Evolutionary conservation across 1,140 invertebrate species (phyloP), one percentile per base, ranked within the genome.

Genomic region (Bombus pascuorum): DNA sequence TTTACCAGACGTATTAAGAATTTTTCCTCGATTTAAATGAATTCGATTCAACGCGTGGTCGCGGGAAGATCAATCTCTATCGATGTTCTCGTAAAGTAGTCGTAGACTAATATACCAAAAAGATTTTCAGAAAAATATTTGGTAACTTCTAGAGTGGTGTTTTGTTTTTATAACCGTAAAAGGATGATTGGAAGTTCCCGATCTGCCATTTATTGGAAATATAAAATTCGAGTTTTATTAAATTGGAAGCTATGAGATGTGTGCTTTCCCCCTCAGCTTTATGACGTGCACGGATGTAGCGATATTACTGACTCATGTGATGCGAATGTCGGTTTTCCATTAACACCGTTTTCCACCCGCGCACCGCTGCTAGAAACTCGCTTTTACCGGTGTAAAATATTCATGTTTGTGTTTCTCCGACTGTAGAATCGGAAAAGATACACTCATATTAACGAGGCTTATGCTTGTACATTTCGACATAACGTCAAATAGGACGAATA

Each of bases 141-240:
- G 62, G 42, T 18, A 68, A 22, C 42, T 42, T 9, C 28, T 15
- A 68, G 47, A 37, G 32, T 9, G 39, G 42, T 12, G 8, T 9
- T 32, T 42, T 37, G 28, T 70, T 80, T 65, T 80, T 70, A 80
- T 80, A 70, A n/a, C 25, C 44, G 15, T 80, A 44, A 70, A 80
- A 68, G 44, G 62, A 34, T 42, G 32, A n/a, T 25, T 47, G 42
- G 22, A 25, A 15, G 47, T 44, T n/a, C 15, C 62, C 68, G 28
- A 72, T 71, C 28, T 28, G 25, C 47, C 68, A 71, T 74, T 82
- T 66, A 62, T 65, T 66, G 57, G 22, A 25, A 71, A 39, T 37
- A 57, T 72, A 81, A 81, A 81, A 81, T 81, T 81, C 68, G 70
- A 59, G 47, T 62, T 81, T 81, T 73, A 81, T 81, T 81, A 81